Conservation (phyloP, 2,797 vertebrate genomes). For the Sebastes aleutianus region DNA sequence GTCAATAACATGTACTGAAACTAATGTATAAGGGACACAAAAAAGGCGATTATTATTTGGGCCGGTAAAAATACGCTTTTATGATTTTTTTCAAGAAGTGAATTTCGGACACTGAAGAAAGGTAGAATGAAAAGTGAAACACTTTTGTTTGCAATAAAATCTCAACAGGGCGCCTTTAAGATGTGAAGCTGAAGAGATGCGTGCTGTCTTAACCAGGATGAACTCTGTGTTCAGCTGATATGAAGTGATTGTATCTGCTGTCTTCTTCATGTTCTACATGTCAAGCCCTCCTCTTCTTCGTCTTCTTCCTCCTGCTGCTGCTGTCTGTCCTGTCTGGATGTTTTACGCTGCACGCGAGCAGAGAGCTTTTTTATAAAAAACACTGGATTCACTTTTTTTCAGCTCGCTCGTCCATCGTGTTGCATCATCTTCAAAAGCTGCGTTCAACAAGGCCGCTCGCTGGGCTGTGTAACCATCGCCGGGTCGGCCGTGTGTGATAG, state of each 20-base stretch:
- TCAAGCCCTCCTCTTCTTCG: background rate
- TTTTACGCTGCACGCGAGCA: background rate
- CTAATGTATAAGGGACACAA: too few species aligned
- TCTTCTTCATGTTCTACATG: conserved; percentile 3
- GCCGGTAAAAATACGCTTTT: too few species aligned
- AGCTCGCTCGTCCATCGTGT: conserved; percentile 39
- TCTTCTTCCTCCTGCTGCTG: background rate
- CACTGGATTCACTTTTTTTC: conserved; percentile 18
- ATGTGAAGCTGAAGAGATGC: background rate
- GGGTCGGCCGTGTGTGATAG: conserved; percentile 38
- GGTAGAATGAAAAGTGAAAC: too few species aligned
- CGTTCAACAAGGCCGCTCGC: conserved; percentile 22
- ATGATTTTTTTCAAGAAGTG: too few species aligned
- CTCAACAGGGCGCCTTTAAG: background rate
- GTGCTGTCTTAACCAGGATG: background rate
- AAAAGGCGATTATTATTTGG: too few species aligned
- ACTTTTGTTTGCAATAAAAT: background rate
- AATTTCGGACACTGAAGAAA: too few species aligned
- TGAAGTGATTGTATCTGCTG: background rate
- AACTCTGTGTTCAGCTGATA: background rate
- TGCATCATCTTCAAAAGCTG: conserved; percentile 59
- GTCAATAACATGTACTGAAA: too few species aligned
- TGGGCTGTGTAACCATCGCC: conserved; percentile 41
- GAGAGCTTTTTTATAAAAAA: conserved; percentile 1
- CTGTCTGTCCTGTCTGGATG: background rate